Evolutionary conservation across 2,888 invertebrate species (phyloP), one percentile per base, ranked within the genome.

Genomic region (Biston betularia): DNA sequence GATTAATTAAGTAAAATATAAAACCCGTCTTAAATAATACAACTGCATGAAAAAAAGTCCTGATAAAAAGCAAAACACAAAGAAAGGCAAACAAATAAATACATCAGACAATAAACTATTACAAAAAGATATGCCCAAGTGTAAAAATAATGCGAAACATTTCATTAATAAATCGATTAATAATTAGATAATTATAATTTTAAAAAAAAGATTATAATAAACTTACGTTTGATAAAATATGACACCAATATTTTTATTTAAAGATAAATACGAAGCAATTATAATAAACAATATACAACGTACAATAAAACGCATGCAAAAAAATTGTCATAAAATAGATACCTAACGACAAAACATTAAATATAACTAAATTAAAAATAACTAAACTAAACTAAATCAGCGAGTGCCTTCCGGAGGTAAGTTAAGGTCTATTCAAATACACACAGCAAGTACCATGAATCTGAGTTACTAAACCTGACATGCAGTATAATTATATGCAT

Each of bases 1-100:
- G 12, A 24, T 48, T 48, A 54, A 42, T 84, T 85, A 85, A 85
- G 81, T 78, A 80, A 79, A 79, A 74, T 12, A 77, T 75, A 81
- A n/a, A 76, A 71, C 79, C 79, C 78, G 80, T 69, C 72, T 54
- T 65, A 70, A 72, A 75, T 81, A 82, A 78, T 57, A 63, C 56
- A 57, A 38, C 44, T 24, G 10, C 24, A 54, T 4, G 24, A 63
- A 56, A 38, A 35, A 56, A 54, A 11, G 6, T 0, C 11, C 12
- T 35, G 49, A 15, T 34, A 34, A 56, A 50, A 50, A 34, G 14
- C 24, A 63, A 10, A 9, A 15, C 14, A 12, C 33, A 42, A 11
- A 24, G 33, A 11, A 3, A 24, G 24, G 24, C 24, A 24, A 24
- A 24, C 24, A 2, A 3, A 24, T 24, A 24, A 11, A 14, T 33